Evolutionary conservation across 2,888 invertebrate genomes (phyloP).

Genomic region (Mesopsocus fuscifrons): DNA sequence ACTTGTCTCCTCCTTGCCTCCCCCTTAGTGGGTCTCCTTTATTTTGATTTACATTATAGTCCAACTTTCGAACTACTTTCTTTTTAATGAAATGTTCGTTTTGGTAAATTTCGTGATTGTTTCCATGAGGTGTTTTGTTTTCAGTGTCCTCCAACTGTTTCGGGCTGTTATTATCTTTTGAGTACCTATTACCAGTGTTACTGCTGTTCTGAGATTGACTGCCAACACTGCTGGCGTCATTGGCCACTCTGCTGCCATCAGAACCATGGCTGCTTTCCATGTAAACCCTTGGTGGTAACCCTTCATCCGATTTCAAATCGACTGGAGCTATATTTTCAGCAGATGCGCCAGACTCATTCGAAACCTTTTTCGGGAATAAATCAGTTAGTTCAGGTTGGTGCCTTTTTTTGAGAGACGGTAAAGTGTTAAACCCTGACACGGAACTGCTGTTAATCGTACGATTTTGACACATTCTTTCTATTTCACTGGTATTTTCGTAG

Average conservation of each 20-base stretch:
- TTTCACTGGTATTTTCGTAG: slow-evolving; percentile 33
- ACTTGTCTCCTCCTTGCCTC: no score
- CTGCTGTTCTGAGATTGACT: not conserved
- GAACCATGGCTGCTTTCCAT: not conserved
- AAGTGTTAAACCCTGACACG: not conserved
- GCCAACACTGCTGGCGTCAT: not conserved
- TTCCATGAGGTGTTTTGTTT: not conserved
- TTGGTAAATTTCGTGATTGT: not conserved
- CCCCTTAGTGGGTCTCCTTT: no score
- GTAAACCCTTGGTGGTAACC: slow-evolving; percentile 3
- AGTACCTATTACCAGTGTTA: not conserved
- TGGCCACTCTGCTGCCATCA: not conserved
- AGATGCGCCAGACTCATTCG: not conserved
- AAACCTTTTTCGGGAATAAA: not conserved
- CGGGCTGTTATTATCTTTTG: not conserved
- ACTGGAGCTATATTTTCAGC: slow-evolving; percentile 16
- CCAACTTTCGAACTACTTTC: not conserved
- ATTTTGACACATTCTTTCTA: no score
- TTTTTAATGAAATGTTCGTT: not conserved
- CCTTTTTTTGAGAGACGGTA: slow-evolving; percentile 2
- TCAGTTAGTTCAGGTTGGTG: not conserved
- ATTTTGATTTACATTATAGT: not conserved
- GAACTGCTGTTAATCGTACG: slow-evolving; percentile 18
- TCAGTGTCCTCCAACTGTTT: not conserved
- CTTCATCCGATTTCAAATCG: slow-evolving; percentile 28